Conservation (phyloP, 2,113 vertebrate species). For the Burhinus oedicnemus region DNA sequence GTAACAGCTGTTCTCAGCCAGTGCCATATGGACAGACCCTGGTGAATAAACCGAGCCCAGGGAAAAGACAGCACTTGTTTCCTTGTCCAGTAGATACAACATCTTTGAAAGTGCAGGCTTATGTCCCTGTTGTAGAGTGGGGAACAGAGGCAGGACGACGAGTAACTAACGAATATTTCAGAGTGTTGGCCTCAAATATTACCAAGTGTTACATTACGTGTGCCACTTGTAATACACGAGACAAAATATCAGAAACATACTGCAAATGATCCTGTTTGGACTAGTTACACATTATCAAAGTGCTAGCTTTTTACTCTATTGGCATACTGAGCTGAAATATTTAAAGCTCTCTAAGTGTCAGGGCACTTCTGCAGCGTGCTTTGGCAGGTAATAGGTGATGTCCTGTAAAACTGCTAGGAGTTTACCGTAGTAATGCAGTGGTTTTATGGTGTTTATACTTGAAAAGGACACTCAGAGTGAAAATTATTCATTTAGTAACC, state of each 20-base stretch:
- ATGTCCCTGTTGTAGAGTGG: not conserved
- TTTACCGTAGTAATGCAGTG: not conserved
- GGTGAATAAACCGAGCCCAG: not conserved
- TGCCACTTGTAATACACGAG: not conserved
- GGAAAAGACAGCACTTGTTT: not conserved
- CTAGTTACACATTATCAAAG: not conserved
- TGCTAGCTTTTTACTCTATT: not conserved
- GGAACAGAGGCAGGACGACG: not conserved
- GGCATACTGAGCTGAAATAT: not conserved
- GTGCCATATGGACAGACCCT: not conserved
- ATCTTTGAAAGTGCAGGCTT: not conserved
- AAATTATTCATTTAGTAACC: not conserved
- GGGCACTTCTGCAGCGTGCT: not conserved
- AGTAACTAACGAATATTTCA: not conserved
- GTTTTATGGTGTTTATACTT: not conserved
- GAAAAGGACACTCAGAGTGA: not conserved
- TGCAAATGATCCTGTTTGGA: not conserved
- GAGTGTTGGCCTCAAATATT: not conserved
- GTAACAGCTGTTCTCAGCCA: not conserved
- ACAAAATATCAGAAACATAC: not conserved
- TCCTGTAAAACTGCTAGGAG: not conserved
- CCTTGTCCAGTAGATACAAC: not conserved
- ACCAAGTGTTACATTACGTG: rapidly evolving
- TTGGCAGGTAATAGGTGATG: not conserved
- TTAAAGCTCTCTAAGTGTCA: not conserved